phyloP scores from a whole-genome alignment of 2,113 vertebrate species.

The Uria aalge region DNA sequence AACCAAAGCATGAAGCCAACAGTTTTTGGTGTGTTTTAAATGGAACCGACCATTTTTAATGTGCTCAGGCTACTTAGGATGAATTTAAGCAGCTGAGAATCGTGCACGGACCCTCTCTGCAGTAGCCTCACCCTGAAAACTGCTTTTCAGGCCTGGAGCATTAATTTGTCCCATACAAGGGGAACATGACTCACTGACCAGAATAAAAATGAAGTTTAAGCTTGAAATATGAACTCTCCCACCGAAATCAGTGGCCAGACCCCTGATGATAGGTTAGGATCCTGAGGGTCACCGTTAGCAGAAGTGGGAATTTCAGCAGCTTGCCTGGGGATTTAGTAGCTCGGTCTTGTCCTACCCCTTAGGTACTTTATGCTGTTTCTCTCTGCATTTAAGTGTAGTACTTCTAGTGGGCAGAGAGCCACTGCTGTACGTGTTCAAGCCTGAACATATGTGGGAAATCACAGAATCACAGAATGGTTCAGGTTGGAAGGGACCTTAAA shows the following conservation, averaged over 20 bases:
- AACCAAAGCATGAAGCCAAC: not conserved
- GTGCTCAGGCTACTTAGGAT: not conserved
- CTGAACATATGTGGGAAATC: not conserved
- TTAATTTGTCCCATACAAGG: not conserved
- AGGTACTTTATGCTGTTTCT: not conserved
- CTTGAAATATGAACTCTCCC: not conserved
- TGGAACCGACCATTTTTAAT: not conserved
- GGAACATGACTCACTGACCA: not conserved
- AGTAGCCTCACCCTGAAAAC: not conserved
- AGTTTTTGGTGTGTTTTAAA: not conserved
- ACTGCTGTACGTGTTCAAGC: not conserved
- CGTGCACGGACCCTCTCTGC: not conserved
- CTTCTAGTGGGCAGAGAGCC: not conserved
- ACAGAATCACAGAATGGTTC: no score
- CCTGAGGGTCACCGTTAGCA: fast-evolving
- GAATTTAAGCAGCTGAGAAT: not conserved
- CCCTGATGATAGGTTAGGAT: not conserved
- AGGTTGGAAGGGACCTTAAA: no score
- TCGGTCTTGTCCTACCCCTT: not conserved
- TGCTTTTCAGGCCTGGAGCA: not conserved
- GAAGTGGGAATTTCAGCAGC: not conserved
- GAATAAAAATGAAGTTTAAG: not conserved
- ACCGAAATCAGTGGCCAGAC: not conserved
- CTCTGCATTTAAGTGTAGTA: not conserved
- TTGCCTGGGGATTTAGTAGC: not conserved